Base-by-base conservation (phyloP, 2,888 invertebrate species). In the Willowsia nigromaculata region DNA sequence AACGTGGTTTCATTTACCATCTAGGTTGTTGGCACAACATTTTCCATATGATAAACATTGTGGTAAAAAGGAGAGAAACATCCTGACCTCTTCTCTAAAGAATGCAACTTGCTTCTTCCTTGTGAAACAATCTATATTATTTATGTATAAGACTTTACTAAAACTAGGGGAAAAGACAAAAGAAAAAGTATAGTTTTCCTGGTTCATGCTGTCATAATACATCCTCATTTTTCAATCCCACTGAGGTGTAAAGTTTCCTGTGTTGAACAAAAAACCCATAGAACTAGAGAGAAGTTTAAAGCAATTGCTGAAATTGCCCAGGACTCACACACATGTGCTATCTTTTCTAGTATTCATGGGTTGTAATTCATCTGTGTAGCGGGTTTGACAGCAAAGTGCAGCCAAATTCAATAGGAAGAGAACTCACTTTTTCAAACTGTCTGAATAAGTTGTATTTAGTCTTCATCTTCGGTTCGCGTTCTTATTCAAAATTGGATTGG, bases 151-250 rank as follows among this genome's bases (percentile, higher is more conserved):
- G n/a, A n/a, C n/a, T n/a, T n/a, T n/a, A 2, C 1, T 50, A 33
- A 18, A 43, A 53, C 78, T 33, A 56, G 40, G 50, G 18, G 3
- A 40, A 22, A 40, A 30, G 30, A 25, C 2, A 40, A 59, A 71
- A 37, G 15, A 74, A 84, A 56, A 30, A 37, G 56, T 56, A 37
- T 40, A n/a, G 6, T 33, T 15, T 84, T 53, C 37, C 25, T 22
- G 76, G 50, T 30, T 76, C 76, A 22, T 56, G 56, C 84, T 84
- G 74, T 84, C 84, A 84, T 84, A 84, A 84, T 84, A 84, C 56
- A 84, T 84, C 74, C 84, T 84, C 71, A 84, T 84, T 84, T 84
- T 30, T 25, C 56, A 71, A 84, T 56, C 22, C 84, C 84, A 56
- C 27, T 40, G 84, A 71, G 74, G 71, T 71, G 82, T 50, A 83